phyloP scores from a whole-genome alignment of 2,888 invertebrate genomes.

The Eutolmus rufibarbis region DNA sequence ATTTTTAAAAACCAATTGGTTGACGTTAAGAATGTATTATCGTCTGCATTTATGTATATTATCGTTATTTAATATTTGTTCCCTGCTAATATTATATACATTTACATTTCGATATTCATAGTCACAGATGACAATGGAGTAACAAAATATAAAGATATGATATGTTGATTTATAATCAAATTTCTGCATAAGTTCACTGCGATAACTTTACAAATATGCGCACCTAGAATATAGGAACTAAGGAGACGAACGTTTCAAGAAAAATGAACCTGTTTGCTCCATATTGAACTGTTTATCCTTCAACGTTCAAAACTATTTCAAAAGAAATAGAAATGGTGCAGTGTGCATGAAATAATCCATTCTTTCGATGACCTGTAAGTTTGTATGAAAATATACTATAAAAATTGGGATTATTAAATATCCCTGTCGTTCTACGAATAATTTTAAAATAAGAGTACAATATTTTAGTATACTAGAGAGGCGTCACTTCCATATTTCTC shows the following conservation, averaged over 20 bases:
- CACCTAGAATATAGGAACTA: not conserved
- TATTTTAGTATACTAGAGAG: not conserved
- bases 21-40: not conserved
- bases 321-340: not conserved
- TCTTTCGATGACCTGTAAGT: not conserved
- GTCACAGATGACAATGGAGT: not conserved
- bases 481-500: not conserved
- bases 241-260: not conserved
- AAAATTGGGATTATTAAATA: not conserved
- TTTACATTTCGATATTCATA: slow-evolving; percentile 5
- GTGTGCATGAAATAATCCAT: not conserved
- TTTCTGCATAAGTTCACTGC: not conserved
- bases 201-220: not conserved
- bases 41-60: not conserved
- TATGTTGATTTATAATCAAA: slow-evolving; percentile 19
- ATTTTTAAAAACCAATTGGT: not conserved
- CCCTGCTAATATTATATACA: slow-evolving; percentile 18
- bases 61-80: slow-evolving; percentile 11
- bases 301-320: not conserved
- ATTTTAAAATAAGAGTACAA: not conserved
- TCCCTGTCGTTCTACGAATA: not conserved
- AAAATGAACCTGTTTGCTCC: not conserved
- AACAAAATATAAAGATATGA: slow-evolving; percentile 11
- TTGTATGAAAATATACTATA: not conserved
- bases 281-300: not conserved